phyloP scores from a whole-genome alignment of 2,113 vertebrate species.

The Pagrus major region DNA sequence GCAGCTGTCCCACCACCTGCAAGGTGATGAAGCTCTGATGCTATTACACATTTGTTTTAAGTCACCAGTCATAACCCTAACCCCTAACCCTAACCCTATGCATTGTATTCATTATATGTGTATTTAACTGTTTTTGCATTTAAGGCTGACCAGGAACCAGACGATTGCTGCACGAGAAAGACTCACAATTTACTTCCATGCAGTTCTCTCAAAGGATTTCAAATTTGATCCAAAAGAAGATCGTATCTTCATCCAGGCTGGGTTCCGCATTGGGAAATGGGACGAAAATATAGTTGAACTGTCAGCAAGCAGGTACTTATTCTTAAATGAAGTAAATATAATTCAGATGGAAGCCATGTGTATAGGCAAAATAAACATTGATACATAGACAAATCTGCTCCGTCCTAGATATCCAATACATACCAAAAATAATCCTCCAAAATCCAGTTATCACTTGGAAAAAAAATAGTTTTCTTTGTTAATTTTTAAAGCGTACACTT shows the following conservation, averaged over 20 bases:
- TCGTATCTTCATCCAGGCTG: constrained; percentile 80
- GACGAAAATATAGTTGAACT: neutral
- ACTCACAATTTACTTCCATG: constrained; percentile 91
- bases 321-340: neutral
- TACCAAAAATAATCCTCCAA: neutral
- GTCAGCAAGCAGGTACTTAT: constrained; percentile 71
- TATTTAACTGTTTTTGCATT: constrained; percentile 11
- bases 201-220: constrained; percentile 90
- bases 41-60: neutral
- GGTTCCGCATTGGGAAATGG: constrained; percentile 64
- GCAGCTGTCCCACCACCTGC: neutral
- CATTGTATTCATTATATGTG: neutral
- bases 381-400: no score
- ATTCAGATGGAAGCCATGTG: neutral
- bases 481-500: no score
- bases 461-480: no score
- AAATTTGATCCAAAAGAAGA: constrained; percentile 69
- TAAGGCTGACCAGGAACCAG: constrained; percentile 52
- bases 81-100: no score
- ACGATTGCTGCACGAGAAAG: constrained; percentile 49
- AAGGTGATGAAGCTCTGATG: constrained; percentile 47
- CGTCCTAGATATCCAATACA: no score
- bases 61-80: no score
- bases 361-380: neutral
- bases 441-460: no score